Conservation (phyloP, 1,140 invertebrate genomes). For the Lerema accius region DNA sequence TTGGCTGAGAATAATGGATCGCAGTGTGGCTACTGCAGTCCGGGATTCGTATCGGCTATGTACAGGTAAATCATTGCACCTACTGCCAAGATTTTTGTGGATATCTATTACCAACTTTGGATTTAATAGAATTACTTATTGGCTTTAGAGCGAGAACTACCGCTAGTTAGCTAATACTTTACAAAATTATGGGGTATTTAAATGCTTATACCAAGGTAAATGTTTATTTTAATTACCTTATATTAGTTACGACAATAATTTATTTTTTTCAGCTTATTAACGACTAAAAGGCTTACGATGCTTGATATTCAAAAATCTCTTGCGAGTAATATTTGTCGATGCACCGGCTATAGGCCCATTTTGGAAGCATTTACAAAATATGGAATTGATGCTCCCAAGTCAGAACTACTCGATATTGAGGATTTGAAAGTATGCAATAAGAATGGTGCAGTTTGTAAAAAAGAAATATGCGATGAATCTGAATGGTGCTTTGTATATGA, state of each 20-base stretch:
- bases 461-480: slow-evolving; percentile 47
- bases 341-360: slow-evolving; percentile 92
- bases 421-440: slow-evolving; percentile 59
- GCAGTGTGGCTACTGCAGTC: slow-evolving; percentile 92
- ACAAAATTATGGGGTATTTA: no score
- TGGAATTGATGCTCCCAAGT: slow-evolving; percentile 59
- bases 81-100: no score
- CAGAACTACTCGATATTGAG: slow-evolving; percentile 56
- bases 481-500: slow-evolving; percentile 60
- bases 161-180: no score
- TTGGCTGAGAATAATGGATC: slow-evolving; percentile 89
- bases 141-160: no score
- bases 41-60: slow-evolving; percentile 94
- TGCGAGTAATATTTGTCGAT: slow-evolving; percentile 91
- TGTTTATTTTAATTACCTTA: no score
- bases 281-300: slow-evolving; percentile 67
- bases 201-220: no score
- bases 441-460: slow-evolving; percentile 55
- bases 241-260: no score
- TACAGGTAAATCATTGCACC: slow-evolving; percentile 86
- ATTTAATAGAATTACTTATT: no score
- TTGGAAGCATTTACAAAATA: slow-evolving; percentile 90
- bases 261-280: slow-evolving; percentile 57
- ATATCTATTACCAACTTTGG: no score
- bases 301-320: slow-evolving; percentile 87